Base-by-base conservation (phyloP, 2,113 vertebrate genomes). In the Phylloscopus trochiloides region DNA sequence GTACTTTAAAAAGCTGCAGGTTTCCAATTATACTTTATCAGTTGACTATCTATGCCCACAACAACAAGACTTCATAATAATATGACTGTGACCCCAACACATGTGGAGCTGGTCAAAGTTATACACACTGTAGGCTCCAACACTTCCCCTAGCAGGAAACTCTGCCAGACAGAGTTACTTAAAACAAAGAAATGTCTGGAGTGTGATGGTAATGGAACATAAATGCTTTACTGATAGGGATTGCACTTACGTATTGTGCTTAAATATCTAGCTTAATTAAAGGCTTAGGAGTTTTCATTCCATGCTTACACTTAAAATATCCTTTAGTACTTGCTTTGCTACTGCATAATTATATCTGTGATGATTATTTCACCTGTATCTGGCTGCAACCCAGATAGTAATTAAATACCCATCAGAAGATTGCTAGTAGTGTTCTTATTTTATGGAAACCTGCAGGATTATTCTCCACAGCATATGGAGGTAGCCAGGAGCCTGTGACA, bases 1-100 rank as follows among this genome's bases (percentile, higher is more conserved):
- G 70, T 76, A 65, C 78, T 92, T 65, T 29, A 21, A 95, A 96
- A 90, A 86, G 40, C 81, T 79, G 55, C 50, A 89, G 84, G 77
- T 86, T 86, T 77, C 83, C 93, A 97, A 91, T 95, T 94, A 95
- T 83, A 94, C 66, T 85, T 91, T 68, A 80, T 92, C 91, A 95
- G 51, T 58, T 93, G 48, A 59, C 42, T 76, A 47, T 77, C 74
- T 67, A 74, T 73, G 55, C 28, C 50, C 20, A 72, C 55, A 85
- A 48, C 38, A 96, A 87, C 38, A 57, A 93, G 62, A 51, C 29
- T 51, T 36, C 79, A 17, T 63, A 87, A 68, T 92, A 93, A 91
- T 89, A 61, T 45, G 38, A 45, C 59, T 79, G 32, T 79, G 70
- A 89, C 38, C 57, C 54, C 25, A 71, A 47, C 43, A 67, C 55